Conservation (phyloP, 2,797 vertebrate genomes). For the Poecile montanus region DNA sequence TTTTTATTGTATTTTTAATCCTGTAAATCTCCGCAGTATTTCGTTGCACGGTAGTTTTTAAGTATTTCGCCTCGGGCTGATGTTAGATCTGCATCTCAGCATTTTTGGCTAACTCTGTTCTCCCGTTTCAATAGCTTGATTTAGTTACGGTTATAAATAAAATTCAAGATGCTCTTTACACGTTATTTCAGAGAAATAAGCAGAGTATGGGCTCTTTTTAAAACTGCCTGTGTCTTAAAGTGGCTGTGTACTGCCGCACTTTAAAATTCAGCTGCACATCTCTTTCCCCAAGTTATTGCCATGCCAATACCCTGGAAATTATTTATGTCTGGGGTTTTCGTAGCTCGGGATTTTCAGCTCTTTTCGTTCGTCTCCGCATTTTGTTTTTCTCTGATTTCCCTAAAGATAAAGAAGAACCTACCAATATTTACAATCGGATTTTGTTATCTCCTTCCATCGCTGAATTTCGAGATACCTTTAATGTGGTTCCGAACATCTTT, state of each 20-base stretch:
- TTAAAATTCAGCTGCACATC: not conserved
- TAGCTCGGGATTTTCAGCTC: not conserved
- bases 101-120: not conserved
- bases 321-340: not conserved
- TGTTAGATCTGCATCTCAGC: not conserved
- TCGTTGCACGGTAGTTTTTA: not conserved
- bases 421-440: not conserved
- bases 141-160: not conserved
- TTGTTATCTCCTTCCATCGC: not conserved
- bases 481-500: not conserved
- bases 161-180: accelerated
- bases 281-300: not conserved
- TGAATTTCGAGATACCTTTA: not conserved
- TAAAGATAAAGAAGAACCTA: not conserved
- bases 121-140: not conserved
- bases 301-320: not conserved
- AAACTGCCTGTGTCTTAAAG: not conserved
- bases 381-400: not conserved
- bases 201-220: not conserved
- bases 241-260: not conserved
- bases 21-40: not conserved
- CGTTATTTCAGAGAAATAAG: not conserved
- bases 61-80: not conserved
- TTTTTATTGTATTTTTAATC: not conserved
- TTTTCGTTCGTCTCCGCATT: not conserved